Percentiles rank a stretch among this genome's conserved stretches.
These are phyloP conservation scores for Siphonodentalium dalli DNA, from an alignment of 2,888 invertebrate species.

Conservation along the genomic window DNA sequence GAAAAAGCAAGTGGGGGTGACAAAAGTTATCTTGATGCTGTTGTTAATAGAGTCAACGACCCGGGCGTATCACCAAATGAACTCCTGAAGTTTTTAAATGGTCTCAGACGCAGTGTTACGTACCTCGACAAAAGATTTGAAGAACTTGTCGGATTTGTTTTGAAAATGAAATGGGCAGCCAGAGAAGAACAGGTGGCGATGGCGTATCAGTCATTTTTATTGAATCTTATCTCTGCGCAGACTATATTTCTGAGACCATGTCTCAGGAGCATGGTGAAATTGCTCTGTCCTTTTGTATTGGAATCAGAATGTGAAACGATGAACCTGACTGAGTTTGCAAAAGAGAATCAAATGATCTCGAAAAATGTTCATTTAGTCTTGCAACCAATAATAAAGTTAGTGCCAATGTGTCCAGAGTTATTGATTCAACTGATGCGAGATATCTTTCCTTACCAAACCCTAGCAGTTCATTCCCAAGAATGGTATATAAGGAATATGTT, in stretches of 20 bases:
- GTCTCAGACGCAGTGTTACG: constrained; percentile 41
- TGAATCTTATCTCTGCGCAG: constrained; percentile 76
- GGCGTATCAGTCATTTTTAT: constrained; percentile 73
- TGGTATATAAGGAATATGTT: constrained; percentile 82
- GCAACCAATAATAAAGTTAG: constrained; percentile 33
- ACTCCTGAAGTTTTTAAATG: constrained; percentile 31
- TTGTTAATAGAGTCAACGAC: too few species aligned
- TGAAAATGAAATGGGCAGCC: constrained; percentile 50
- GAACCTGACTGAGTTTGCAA: neutral
- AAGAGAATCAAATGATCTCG: constrained; percentile 26
- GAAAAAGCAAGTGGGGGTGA: too few species aligned
- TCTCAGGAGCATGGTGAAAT: constrained; percentile 71
- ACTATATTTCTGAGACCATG: constrained; percentile 73
- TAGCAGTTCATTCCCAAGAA: constrained; percentile 74
- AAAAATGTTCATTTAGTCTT: constrained; percentile 34
- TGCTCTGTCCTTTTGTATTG: too few species aligned
- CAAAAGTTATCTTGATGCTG: too few species aligned
- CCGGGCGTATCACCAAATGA: too few species aligned
- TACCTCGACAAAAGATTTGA: constrained; percentile 43
- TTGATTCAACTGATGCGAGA: constrained; percentile 73
- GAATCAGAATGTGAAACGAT: neutral
- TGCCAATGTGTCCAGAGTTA: constrained; percentile 70
- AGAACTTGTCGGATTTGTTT: constrained; percentile 40
- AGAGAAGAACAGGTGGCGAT: constrained; percentile 61
- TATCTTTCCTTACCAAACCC: constrained; percentile 81